These are phyloP conservation scores for Tyria jacobaeae DNA, from an alignment of 2,888 invertebrate species.

Conservation along the genomic window DNA sequence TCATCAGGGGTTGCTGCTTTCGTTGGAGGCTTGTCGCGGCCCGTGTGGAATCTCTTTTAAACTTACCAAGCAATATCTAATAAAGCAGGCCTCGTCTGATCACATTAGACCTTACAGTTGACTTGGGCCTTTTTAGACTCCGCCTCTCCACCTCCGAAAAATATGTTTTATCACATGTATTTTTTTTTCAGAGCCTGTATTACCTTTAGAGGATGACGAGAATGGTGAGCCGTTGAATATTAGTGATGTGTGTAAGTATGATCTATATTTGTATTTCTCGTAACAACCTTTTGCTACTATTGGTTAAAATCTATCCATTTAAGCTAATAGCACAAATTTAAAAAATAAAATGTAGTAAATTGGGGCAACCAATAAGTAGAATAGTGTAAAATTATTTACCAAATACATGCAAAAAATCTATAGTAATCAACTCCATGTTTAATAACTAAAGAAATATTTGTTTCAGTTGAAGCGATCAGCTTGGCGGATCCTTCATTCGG, in stretches of 20 bases:
- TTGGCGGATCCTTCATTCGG: constrained; percentile 87
- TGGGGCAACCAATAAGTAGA: too few species aligned
- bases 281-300: neutral
- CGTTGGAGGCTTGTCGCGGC: too few species aligned
- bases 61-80: too few species aligned
- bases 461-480: constrained; percentile 90
- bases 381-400: too few species aligned
- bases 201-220: constrained; percentile 56
- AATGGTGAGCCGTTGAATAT: constrained; percentile 88
- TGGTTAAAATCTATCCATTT: neutral
- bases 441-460: neutral
- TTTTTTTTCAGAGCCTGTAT: constrained; percentile 47
- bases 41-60: too few species aligned
- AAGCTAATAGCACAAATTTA: too few species aligned
- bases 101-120: too few species aligned
- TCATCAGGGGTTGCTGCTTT: too few species aligned
- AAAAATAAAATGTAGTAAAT: too few species aligned
- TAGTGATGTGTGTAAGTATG: constrained; percentile 93
- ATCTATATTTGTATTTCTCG: constrained; percentile 1
- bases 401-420: too few species aligned
- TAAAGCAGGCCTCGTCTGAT: too few species aligned
- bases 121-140: too few species aligned
- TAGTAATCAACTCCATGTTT: neutral
- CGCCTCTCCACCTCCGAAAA: neutral
- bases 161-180: constrained; percentile 4